Conservation (phyloP, 2,797 vertebrate species). For the Perodicticus potto region DNA sequence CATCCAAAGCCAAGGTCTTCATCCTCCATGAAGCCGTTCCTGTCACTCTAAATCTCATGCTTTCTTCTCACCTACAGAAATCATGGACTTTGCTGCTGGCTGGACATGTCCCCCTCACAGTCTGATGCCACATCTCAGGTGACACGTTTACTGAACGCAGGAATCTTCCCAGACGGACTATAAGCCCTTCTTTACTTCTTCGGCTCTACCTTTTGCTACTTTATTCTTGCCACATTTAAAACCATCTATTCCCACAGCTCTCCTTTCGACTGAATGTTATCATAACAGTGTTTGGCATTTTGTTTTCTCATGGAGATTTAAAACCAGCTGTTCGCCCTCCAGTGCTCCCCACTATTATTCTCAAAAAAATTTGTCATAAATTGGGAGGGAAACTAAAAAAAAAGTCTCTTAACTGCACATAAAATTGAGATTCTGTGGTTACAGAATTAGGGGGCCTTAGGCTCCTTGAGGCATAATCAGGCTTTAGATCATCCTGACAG, state of each 20-base stretch:
- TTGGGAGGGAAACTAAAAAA: neutral
- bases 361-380: neutral
- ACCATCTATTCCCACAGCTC: constrained; percentile 33
- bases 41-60: neutral
- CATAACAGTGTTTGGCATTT: constrained; percentile 34
- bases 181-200: neutral
- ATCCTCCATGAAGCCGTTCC: neutral
- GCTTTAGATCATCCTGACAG: constrained; percentile 11
- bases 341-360: constrained; percentile 13
- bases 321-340: constrained; percentile 25
- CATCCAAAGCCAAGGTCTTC: neutral
- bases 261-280: constrained; percentile 37
- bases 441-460: neutral
- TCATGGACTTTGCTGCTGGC: neutral
- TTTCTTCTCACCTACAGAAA: constrained; percentile 30
- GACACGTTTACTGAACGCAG: neutral
- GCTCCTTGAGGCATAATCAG: neutral
- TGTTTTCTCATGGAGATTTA: constrained; percentile 51
- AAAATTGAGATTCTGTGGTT: neutral
- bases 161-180: neutral
- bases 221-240: constrained; percentile 58
- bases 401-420: neutral
- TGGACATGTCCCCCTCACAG: neutral
- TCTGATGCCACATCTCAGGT: neutral
- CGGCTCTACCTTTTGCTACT: neutral